Conservation (phyloP, 2,113 vertebrate species). For the Crotalus viridis region DNA sequence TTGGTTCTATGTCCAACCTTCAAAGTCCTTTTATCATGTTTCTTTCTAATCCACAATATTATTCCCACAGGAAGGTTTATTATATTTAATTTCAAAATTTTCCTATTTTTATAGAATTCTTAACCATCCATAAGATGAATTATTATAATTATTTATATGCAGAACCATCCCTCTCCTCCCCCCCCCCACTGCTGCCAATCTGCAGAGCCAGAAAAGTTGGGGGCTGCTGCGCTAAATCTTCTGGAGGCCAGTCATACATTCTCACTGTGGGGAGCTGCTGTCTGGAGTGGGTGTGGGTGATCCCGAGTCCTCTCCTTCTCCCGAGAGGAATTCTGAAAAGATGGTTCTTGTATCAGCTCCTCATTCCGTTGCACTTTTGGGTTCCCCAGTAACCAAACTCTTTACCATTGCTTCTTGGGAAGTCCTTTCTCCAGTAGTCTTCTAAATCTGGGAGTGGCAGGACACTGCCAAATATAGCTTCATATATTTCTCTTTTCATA, state of each 20-base stretch:
- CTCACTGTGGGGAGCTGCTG: not conserved
- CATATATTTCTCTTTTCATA: conserved; percentile 44
- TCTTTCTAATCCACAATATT: too few species aligned
- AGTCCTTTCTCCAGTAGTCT: not conserved
- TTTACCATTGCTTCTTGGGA: not conserved
- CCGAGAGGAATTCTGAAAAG: not conserved
- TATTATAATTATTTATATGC: too few species aligned
- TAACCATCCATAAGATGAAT: too few species aligned
- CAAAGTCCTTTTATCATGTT: too few species aligned
- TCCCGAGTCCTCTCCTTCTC: not conserved
- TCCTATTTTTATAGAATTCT: too few species aligned
- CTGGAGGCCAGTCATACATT: not conserved
- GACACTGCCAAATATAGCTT: not conserved
- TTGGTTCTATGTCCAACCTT: too few species aligned
- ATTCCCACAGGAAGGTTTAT: too few species aligned
- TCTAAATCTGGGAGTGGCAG: not conserved
- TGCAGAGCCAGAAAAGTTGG: too few species aligned
- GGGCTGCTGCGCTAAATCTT: not conserved
- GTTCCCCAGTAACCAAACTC: not conserved
- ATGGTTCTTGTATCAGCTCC: not conserved
- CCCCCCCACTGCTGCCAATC: too few species aligned
- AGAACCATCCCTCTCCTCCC: not conserved
- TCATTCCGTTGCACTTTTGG: not conserved
- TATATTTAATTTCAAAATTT: too few species aligned
- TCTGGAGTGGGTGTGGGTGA: not conserved